Conservation (phyloP, 2,113 vertebrate genomes). For the Indicator indicator region DNA sequence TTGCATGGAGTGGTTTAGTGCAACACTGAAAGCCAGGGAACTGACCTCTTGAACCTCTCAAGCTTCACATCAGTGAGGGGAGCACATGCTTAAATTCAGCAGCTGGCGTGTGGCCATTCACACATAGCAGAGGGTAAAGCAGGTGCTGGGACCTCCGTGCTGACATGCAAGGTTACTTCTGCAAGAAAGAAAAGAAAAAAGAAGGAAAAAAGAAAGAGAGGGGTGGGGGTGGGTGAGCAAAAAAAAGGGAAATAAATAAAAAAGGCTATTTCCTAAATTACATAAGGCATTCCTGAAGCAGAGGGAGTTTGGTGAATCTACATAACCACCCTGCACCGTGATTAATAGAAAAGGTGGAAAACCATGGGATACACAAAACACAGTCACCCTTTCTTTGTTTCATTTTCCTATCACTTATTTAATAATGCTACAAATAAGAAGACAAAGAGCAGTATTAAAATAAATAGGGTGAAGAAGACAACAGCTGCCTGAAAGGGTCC, state of each 20-base stretch:
- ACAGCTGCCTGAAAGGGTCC: conserved; percentile 3
- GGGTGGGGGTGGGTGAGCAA: too few relatives aligned
- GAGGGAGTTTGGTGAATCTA: background rate
- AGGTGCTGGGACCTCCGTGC: background rate
- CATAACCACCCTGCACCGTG: background rate
- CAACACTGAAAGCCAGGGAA: background rate
- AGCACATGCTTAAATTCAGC: background rate
- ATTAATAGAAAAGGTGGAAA: background rate
- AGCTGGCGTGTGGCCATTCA: background rate
- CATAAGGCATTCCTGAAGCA: background rate
- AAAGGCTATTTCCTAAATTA: background rate
- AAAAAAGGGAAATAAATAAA: too few relatives aligned
- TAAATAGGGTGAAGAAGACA: background rate
- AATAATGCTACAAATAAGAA: conserved; percentile 3
- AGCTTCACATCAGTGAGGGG: background rate
- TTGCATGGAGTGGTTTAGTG: background rate
- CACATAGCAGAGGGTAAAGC: background rate
- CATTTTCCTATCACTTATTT: background rate
- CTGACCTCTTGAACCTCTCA: background rate
- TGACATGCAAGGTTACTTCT: background rate
- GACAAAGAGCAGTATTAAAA: background rate
- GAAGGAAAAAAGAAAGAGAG: too few relatives aligned
- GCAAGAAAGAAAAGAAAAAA: background rate
- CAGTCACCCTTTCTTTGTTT: background rate
- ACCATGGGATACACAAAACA: background rate